These are phyloP conservation scores for Drosophila rellima DNA, from an alignment of 2,888 invertebrate species.

Conservation along the genomic window DNA sequence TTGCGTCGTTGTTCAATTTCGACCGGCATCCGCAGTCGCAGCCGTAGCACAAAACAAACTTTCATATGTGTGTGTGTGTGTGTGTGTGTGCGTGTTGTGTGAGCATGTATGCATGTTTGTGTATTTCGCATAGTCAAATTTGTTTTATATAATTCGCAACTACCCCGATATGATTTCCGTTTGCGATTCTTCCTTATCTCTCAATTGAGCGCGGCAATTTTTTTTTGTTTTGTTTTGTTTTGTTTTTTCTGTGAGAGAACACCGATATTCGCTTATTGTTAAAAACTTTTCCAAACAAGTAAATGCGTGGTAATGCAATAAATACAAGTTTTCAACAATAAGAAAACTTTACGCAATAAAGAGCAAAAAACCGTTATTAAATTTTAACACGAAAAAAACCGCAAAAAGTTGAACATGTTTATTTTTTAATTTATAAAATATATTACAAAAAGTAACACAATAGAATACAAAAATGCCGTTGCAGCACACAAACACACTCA, in stretches of 20 bases:
- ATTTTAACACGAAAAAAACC: constrained; percentile 26
- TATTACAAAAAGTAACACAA: constrained; percentile 51
- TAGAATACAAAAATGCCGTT: constrained; percentile 52
- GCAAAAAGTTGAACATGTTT: constrained; percentile 12
- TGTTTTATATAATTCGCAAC: constrained; percentile 75
- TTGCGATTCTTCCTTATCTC: constrained; percentile 70
- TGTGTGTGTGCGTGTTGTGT: constrained; percentile 25
- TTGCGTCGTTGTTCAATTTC: constrained; percentile 78
- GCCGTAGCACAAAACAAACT: constrained; percentile 57
- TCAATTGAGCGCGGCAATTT: constrained; percentile 50
- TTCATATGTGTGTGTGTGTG: constrained; percentile 38
- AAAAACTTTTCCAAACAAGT: constrained; percentile 51
- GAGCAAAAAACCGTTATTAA: constrained; percentile 45
- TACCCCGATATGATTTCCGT: constrained; percentile 76
- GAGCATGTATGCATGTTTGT: constrained; percentile 30
- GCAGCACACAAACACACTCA: constrained; percentile 17
- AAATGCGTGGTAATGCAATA: constrained; percentile 56
- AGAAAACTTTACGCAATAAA: constrained; percentile 50
- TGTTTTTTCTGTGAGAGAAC: constrained; percentile 21
- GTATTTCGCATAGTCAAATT: constrained; percentile 70
- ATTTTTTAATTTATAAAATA: constrained; percentile 40
- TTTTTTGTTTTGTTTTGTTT: constrained; percentile 38
- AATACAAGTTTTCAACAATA: constrained; percentile 60
- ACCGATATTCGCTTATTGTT: constrained; percentile 50
- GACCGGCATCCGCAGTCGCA: constrained; percentile 60